Conservation (phyloP, 2,113 vertebrate genomes). For the Cheilinus undulatus region DNA sequence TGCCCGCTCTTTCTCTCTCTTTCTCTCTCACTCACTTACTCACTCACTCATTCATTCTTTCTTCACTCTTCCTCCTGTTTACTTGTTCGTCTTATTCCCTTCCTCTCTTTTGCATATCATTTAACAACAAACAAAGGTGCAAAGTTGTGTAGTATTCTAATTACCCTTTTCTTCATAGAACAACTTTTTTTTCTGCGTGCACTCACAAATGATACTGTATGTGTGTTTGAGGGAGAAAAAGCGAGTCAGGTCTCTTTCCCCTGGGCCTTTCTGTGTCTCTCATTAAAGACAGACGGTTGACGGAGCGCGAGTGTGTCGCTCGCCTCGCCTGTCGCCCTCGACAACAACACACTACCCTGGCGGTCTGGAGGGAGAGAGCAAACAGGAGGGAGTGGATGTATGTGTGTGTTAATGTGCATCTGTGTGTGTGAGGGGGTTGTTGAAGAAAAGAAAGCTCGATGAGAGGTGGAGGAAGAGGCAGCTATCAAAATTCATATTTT, state of each 20-base stretch:
- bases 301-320: conserved; percentile 84
- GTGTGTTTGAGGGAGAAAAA: conserved; percentile 49
- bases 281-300: conserved; percentile 86
- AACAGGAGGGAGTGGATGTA: conserved; percentile 38
- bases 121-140: conserved; percentile 53
- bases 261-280: conserved; percentile 83
- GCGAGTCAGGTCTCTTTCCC: conserved; percentile 82
- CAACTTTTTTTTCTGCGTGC: conserved; percentile 45
- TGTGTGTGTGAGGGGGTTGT: conserved; percentile 13
- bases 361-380: conserved; percentile 78
- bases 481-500: conserved; percentile 67
- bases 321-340: conserved; percentile 82
- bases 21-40: conserved; percentile 33
- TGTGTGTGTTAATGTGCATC: conserved; percentile 1
- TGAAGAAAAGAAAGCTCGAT: conserved; percentile 62
- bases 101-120: conserved; percentile 58
- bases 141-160: conserved; percentile 66
- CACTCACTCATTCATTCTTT: conserved; percentile 14
- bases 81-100: conserved; percentile 1
- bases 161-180: conserved; percentile 59
- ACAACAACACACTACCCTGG: conserved; percentile 82
- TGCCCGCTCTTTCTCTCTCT: conserved; percentile 33
- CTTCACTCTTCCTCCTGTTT: conserved; percentile 29
- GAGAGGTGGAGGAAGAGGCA: conserved; percentile 64
- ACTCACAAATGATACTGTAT: conserved; percentile 57